A percentile compares a stretch with the other conserved stretches of the same genome.
phyloP scores from a whole-genome alignment of 2,113 vertebrate species.

The Pyrgilauda ruficollis region DNA sequence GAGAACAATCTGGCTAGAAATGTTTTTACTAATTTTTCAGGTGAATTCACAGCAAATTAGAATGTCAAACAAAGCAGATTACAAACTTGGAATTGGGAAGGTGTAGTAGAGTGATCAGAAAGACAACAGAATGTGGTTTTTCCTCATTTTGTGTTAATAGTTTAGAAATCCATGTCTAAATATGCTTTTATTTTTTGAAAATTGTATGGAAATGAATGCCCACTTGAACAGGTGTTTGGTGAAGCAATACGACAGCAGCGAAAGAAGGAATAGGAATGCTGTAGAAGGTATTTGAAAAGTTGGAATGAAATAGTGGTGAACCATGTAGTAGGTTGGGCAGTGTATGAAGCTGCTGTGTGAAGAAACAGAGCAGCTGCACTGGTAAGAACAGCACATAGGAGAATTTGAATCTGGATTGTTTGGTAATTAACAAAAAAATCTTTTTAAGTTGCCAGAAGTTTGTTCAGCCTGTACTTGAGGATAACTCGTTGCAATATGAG shows the following conservation, averaged over 20 bases:
- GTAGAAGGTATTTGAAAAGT: background rate
- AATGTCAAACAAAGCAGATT: background rate
- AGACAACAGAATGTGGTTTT: background rate
- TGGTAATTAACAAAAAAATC: background rate
- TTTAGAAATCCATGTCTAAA: background rate
- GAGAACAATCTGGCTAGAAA: background rate
- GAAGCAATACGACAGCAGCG: background rate
- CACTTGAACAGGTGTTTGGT: background rate
- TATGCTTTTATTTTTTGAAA: background rate
- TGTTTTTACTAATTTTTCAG: accelerated
- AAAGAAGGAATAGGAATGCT: background rate
- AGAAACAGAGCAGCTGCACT: background rate
- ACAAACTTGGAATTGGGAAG: background rate
- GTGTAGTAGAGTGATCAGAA: background rate
- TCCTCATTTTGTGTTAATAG: background rate
- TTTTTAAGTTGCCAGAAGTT: background rate
- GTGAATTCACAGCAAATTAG: background rate
- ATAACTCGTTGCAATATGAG: accelerated
- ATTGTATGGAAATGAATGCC: background rate
- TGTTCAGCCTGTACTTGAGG: background rate
- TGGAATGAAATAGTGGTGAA: background rate
- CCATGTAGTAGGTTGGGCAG: background rate
- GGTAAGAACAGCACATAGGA: background rate
- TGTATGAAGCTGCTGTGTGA: background rate
- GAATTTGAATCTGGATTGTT: background rate